These are phyloP conservation scores for Sogatella furcifera DNA, from an alignment of 1,140 invertebrate species.

Conservation along the genomic window DNA sequence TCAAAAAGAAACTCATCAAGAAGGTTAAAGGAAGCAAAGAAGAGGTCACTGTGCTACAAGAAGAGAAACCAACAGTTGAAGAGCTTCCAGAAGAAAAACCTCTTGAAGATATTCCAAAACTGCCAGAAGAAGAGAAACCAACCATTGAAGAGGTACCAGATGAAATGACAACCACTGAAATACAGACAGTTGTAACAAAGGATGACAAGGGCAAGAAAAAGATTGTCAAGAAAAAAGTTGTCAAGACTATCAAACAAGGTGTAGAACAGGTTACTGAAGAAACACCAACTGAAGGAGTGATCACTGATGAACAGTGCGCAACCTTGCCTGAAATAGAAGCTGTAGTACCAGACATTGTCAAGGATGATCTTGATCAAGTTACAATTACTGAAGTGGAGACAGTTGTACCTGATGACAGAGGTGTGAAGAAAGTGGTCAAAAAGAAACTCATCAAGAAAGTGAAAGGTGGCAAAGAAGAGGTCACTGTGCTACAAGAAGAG, in stretches of 20 bases:
- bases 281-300: conserved; percentile 9
- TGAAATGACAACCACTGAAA: conserved; percentile 24
- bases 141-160: conserved; percentile 19
- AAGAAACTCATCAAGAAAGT: conserved; percentile 11
- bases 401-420: not conserved
- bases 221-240: conserved; percentile 27
- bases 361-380: conserved; percentile 25
- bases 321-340: conserved; percentile 18
- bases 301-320: conserved; percentile 6
- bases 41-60: too few species aligned
- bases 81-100: not conserved
- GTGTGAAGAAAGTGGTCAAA: conserved; percentile 1
- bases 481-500: not conserved
- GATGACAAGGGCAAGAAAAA: conserved; percentile 15
- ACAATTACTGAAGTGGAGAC: conserved; percentile 32
- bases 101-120: not conserved
- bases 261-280: conserved; percentile 25
- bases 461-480: conserved; percentile 9
- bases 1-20: too few species aligned
- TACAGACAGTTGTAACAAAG: conserved; percentile 8
- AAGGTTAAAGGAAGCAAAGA: too few species aligned
- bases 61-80: too few species aligned
- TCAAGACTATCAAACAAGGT: conserved; percentile 17
- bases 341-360: conserved; percentile 12
- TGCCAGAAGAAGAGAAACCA: too few species aligned